Evolutionary conservation across 2,888 invertebrate species (phyloP).

Genomic region (Zeuzera pyrina): DNA sequence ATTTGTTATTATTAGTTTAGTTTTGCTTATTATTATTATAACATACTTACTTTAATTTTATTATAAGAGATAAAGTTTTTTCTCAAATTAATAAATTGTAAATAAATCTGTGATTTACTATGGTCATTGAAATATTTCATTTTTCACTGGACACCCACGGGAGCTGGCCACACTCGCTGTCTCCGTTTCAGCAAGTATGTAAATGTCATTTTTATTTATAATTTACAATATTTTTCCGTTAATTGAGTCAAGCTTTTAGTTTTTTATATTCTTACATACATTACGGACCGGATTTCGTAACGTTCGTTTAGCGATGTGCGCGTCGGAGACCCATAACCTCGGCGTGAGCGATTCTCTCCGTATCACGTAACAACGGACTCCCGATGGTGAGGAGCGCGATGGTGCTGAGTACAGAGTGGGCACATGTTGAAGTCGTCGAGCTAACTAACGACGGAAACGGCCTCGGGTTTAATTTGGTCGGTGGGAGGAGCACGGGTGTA

Average conservation of each 20-base stretch:
- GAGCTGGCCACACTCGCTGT: slow-evolving; percentile 67
- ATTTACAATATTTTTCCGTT: slow-evolving; percentile 37
- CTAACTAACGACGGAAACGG: slow-evolving; percentile 97
- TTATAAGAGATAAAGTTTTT: too few species aligned
- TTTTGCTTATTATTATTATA: too few species aligned
- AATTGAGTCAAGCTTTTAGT: slow-evolving; percentile 21
- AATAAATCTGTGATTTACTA: too few species aligned
- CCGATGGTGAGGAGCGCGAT: slow-evolving; percentile 70
- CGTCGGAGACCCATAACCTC: slow-evolving; percentile 48
- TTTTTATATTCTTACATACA: slow-evolving; percentile 22
- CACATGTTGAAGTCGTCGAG: slow-evolving; percentile 99
- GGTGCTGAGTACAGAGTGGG: slow-evolving; percentile 99
- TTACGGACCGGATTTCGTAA: slow-evolving; percentile 20
- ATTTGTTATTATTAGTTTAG: too few species aligned
- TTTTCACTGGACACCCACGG: slow-evolving; percentile 44
- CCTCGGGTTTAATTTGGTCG: slow-evolving; percentile 98
- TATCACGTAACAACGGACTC: slow-evolving; percentile 62
- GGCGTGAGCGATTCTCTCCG: slow-evolving; percentile 30
- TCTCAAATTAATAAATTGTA: too few species aligned
- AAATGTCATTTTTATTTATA: slow-evolving; percentile 65
- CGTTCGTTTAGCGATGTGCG: slow-evolving; percentile 29
- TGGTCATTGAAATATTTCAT: too few species aligned
- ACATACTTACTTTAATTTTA: too few species aligned
- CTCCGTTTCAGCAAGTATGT: slow-evolving; percentile 70
- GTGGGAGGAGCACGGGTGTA: slow-evolving; percentile 97